Percentiles rank a stretch among this genome's conserved stretches.
These are phyloP conservation scores for Nycticebus coucang DNA, from an alignment of 2,113 vertebrate species.

Conservation along the genomic window DNA sequence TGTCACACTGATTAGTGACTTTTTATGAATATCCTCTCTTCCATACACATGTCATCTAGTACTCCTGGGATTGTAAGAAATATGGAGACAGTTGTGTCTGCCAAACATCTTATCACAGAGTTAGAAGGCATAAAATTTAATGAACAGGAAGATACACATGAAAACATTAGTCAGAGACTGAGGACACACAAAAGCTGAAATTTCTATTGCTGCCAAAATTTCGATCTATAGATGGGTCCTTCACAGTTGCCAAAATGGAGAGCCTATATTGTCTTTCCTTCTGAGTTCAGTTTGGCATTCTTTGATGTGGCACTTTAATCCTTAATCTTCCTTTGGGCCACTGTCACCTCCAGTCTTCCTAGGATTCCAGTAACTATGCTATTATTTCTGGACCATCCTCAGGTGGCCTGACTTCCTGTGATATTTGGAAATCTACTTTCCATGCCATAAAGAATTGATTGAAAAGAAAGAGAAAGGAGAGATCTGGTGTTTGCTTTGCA, in stretches of 20 bases:
- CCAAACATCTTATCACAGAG: constrained; percentile 35
- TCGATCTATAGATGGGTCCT: not conserved
- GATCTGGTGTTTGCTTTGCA: not conserved
- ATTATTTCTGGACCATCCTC: not conserved
- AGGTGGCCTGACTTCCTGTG: not conserved
- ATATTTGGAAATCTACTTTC: not conserved
- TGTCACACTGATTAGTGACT: not conserved
- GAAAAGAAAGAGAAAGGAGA: not conserved
- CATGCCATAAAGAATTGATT: not conserved
- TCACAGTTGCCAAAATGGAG: not conserved
- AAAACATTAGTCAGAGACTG: constrained; percentile 63
- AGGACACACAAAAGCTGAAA: constrained; percentile 50
- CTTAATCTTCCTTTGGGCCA: not conserved
- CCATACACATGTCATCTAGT: not conserved
- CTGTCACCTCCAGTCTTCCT: not conserved
- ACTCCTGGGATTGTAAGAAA: not conserved
- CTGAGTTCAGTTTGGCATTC: not conserved
- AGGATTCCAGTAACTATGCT: not conserved
- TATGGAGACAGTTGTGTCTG: not conserved
- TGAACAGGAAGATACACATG: constrained; percentile 62
- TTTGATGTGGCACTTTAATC: not conserved
- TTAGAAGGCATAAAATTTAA: constrained; percentile 42
- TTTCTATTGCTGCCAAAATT: constrained; percentile 22
- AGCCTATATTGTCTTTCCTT: not conserved
- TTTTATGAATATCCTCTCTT: not conserved